Evolutionary conservation across 2,113 vertebrate species (phyloP).

Genomic region (Leuciscus idus): DNA sequence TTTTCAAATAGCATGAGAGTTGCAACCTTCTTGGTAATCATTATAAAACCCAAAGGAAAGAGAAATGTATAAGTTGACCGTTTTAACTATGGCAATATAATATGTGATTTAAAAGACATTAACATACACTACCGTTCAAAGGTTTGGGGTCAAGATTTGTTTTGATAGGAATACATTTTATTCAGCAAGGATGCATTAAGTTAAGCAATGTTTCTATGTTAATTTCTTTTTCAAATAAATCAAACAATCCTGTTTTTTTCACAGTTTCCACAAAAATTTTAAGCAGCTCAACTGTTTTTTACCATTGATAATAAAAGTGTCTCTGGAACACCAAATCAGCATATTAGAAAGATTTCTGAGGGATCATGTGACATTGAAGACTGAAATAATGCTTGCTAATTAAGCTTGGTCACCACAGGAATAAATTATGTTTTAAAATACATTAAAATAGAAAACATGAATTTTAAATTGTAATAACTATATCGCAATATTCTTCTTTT

Average conservation of each 20-base stretch:
- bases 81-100: background rate
- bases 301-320: no score
- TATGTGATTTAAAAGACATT: background rate
- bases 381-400: no score
- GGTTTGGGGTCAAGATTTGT: background rate
- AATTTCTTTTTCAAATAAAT: no score
- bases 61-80: background rate
- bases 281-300: background rate
- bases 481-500: no score
- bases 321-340: no score
- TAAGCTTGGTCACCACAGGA: background rate
- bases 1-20: background rate
- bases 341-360: background rate
- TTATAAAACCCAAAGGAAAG: background rate
- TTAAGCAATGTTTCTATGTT: no score
- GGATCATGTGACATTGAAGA: background rate
- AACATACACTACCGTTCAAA: background rate
- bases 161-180: background rate
- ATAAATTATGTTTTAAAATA: background rate
- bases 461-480: background rate
- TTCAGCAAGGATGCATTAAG: no score
- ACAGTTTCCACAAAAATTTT: background rate
- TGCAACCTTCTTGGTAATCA: no score
- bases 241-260: no score
- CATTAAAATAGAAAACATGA: background rate